phyloP scores from a whole-genome alignment of 2,888 invertebrate species.

The Tetropium fuscum region DNA sequence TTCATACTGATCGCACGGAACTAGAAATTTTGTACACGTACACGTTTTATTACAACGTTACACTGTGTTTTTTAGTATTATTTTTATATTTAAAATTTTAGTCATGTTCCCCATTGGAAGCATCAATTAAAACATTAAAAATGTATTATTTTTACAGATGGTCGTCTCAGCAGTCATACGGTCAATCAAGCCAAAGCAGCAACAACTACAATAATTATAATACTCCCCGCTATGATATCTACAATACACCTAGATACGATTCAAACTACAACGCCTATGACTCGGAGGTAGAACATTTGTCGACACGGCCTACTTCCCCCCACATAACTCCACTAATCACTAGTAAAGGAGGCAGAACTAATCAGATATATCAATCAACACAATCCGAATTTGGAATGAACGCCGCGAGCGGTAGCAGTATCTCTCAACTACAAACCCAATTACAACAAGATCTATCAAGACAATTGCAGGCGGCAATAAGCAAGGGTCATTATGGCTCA shows the following conservation, averaged over 20 bases:
- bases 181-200: not conserved
- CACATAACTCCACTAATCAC: slow-evolving; percentile 37
- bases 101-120: no score
- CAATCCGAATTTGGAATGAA: slow-evolving; percentile 27
- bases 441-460: slow-evolving; percentile 54
- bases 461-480: slow-evolving; percentile 55
- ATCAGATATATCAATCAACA: slow-evolving; percentile 23
- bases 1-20: no score
- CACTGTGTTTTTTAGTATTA: not conserved
- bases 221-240: slow-evolving; percentile 25
- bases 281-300: slow-evolving; percentile 21
- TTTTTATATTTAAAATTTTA: no score
- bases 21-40: no score
- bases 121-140: no score
- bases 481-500: slow-evolving; percentile 23
- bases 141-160: no score
- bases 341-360: slow-evolving; percentile 6
- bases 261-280: slow-evolving; percentile 5
- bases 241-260: slow-evolving; percentile 26
- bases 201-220: slow-evolving; percentile 21
- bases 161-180: not conserved
- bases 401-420: not conserved
- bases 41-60: not conserved
- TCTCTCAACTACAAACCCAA: slow-evolving; percentile 48
- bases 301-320: slow-evolving; percentile 33